Conservation (phyloP, 1,140 invertebrate species). For the Caenorhabditis elegans region DNA sequence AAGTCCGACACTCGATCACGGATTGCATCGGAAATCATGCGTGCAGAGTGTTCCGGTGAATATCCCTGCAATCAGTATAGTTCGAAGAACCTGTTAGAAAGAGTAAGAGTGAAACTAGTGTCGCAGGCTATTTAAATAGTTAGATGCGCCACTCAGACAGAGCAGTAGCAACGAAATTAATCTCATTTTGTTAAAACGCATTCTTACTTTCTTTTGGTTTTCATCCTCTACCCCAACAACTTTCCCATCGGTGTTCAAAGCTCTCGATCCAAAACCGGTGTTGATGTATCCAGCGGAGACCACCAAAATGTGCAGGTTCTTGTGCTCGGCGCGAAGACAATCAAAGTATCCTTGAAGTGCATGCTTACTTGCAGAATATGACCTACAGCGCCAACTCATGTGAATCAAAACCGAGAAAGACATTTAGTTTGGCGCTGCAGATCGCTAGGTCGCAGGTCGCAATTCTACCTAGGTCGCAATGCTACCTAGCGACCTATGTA, state of each 20-base stretch:
- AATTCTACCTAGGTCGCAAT: too few relatives aligned
- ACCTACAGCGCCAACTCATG: too few relatives aligned
- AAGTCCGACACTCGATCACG: conserved; percentile 35
- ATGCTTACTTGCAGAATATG: conserved; percentile 88
- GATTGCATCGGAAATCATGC: conserved; percentile 28
- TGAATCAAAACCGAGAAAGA: too few relatives aligned
- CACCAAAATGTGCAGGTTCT: conserved; percentile 57
- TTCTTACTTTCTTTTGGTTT: conserved; percentile 54
- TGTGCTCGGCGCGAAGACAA: conserved; percentile 66
- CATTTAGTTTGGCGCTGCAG: too few relatives aligned
- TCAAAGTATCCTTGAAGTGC: conserved; percentile 71
- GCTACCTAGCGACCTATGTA: too few relatives aligned
- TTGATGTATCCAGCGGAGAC: conserved; percentile 63
- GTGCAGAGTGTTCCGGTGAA: conserved; percentile 39
- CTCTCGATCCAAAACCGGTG: conserved; percentile 59
- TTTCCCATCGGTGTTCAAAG: conserved; percentile 51
- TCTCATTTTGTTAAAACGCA: not conserved
- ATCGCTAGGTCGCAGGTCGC: too few relatives aligned
- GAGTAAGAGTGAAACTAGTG: too few relatives aligned
- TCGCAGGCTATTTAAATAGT: too few relatives aligned
- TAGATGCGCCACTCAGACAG: too few relatives aligned
- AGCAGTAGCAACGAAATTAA: not conserved
- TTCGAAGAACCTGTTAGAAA: too few relatives aligned
- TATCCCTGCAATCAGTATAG: conserved; percentile 37
- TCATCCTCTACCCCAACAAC: conserved; percentile 55